Base-by-base conservation (phyloP, 2,888 invertebrate genomes). In the Coelopa pilipes region DNA sequence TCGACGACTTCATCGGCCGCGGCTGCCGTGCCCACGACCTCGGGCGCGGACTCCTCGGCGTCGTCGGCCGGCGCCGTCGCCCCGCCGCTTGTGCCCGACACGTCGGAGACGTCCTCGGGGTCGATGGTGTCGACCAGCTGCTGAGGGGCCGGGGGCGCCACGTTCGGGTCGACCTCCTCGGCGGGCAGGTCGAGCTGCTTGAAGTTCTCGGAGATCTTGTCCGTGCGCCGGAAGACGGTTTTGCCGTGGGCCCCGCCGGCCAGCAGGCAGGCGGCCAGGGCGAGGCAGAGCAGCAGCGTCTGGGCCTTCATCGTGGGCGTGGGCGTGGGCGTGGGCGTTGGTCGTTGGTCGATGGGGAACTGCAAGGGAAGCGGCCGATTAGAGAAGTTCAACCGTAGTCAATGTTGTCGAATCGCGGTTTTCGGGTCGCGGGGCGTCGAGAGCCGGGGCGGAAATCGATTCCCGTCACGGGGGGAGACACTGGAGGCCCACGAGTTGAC, bases 121-220 rank as follows among this genome's bases (percentile, higher is more conserved):
- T 78, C 77, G 13, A 78, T 46, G 2, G 63, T 70, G 21, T 80
- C 78, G 1, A 78, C 76, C 15, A 65, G 55, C 7, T 78, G 76
- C 24, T 79, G 80, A 3, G 81, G 78, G 63, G 77, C 76, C 60
- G 79, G 78, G 47, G 87, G 88, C 49, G 85, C 84, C 55, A 87
- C 85, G 82, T 87, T 83, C 0, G 87, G 87, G 81, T 87, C 87
- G 15, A 87, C 84, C 79, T 87, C 87, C 74, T 85, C 84, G 11
- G 83, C 81, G 13, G 85, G 79, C 74, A 86, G 76, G 59, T 85
- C 78, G 13, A 87, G 73, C 73, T 86, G 83, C 71, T 87, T 87
- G 19, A 85, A 86, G 45, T 85, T 80, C 47, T 85, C 84, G 0
- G 83, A 83, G 24, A 86, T 82, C 75, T 85, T 87, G 71, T 87